phyloP scores from a whole-genome alignment of 2,113 vertebrate genomes.

The Neodontobutis hainanensis region DNA sequence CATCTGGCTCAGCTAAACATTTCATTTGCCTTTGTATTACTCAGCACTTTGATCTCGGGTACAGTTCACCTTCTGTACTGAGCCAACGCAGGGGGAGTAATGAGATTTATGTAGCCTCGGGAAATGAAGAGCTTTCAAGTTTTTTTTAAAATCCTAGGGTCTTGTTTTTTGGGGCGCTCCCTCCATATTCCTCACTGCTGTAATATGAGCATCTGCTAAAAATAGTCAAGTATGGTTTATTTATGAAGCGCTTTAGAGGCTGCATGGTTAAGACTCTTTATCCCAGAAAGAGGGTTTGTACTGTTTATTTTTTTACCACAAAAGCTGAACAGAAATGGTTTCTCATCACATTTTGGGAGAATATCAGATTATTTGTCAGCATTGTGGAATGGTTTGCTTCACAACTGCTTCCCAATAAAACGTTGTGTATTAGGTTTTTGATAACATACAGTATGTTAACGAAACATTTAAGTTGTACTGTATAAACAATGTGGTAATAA shows the following conservation, averaged over 20 bases:
- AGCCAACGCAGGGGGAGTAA: not conserved
- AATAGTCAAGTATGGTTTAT: conserved; percentile 34
- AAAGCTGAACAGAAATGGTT: not conserved
- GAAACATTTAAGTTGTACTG: no score
- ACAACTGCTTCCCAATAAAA: no score
- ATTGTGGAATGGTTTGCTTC: not conserved
- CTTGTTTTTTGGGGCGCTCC: conserved; percentile 28
- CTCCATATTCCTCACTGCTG: conserved; percentile 2
- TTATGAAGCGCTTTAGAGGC: conserved; percentile 19
- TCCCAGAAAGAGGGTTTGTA: conserved; percentile 19
- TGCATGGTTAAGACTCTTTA: conserved; percentile 14
- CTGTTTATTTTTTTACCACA: conserved; percentile 5
- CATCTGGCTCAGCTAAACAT: conserved; percentile 37
- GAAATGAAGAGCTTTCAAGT: conserved; percentile 38
- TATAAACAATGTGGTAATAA: no score
- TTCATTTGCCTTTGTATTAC: conserved; percentile 48
- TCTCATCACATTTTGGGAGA: not conserved
- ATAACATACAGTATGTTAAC: no score
- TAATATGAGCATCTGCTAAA: conserved; percentile 7
- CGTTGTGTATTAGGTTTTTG: no score
- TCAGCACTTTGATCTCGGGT: conserved; percentile 58
- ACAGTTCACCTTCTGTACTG: conserved; percentile 42
- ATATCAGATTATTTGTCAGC: not conserved
- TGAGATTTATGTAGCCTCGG: conserved; percentile 22
- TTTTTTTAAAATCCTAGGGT: conserved; percentile 31